Evolutionary conservation across 2,113 vertebrate species (phyloP), one percentile per base, ranked within the genome.

Genomic region (Chauna torquata): DNA sequence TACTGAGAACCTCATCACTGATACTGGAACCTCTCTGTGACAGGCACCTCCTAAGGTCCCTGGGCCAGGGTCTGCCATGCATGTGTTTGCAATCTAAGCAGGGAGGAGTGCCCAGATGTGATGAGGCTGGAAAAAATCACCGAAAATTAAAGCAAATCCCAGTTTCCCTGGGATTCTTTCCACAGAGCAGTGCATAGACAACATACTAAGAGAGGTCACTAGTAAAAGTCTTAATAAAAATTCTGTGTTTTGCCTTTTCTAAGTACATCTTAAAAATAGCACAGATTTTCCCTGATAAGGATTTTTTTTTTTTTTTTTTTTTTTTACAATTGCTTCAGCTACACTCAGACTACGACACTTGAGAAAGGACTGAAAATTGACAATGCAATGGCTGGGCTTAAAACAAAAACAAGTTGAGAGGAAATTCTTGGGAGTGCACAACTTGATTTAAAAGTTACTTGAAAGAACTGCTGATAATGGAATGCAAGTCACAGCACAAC

Each of bases 361-460:
- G 69, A 22, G 27, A 71, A 89, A 55, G 52, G 27, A 58, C 3
- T 40, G n/a, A 77, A 72, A 66, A 77, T 2, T 28, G 28, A 47
- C n/a, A 81, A 24, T 0, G 1, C n/a, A 55, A 38, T 3, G 10
- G 44, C 19, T 49, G 64, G 28, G n/a, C 38, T 34, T 44, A 30
- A 65, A 85, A 71, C 8, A 65, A 47, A 77, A 50, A 16, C n/a
- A 64, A 55, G n/a, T 49, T 4, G 42, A 34, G 8, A 30, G 15
- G 24, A 50, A 70, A 58, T 54, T 85, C n/a, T 81, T 3, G 1
- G 12, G 9, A 34, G 18, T 11, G 4, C 8, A 55, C 14, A 58
- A 34, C 11, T 57, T 0, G 0, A 38, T 57, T 45, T 68, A 32
- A 42, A 76, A 76, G 28, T 58, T 69, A 42, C 36, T n/a, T 47